Evolutionary conservation across 2,888 invertebrate genomes (phyloP), one percentile per base, ranked within the genome.

Genomic region (Ophion ellenae): DNA sequence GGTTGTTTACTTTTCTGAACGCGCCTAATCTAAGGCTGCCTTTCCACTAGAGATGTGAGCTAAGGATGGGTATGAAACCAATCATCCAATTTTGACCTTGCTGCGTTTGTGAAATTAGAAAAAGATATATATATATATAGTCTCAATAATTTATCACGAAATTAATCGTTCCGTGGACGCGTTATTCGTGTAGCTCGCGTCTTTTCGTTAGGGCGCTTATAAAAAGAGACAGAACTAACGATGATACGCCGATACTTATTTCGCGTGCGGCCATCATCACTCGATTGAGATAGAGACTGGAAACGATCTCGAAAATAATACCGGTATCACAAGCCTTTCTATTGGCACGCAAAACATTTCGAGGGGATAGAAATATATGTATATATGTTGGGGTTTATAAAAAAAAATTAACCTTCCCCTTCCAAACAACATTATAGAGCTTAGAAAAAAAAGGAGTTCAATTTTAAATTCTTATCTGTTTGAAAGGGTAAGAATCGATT

Each of bases 141-240:
- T 81, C 81, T 84, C 84, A 84, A 82, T 75, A 77, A 86, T 79
- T 87, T 87, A 87, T 87, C 86, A 87, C 86, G 84, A 87, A 82
- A 84, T 78, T 57, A 77, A 71, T 71, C 66, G 63, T 53, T 40
- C 61, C n/a, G 53, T n/a, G 64, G 47, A 78, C 75, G 40, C 80
- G 53, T 45, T 69, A 17, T 53, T 53, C 53, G 53, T 53, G 14
- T 17, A 3, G 11, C 53, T 9, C 9, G 40, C 40, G 40, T 40
- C 7, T 6, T 6, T 40, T 7, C 40, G 40, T 9, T 1, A 40
- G 32, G 2, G 10, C 28, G 67, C 40, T 17, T 10, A 20, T 66
- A 32, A 64, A 32, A 78, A 64, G 66, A 71, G 47, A 59, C 5
- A 36, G 0, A 24, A 77, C 66, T 24, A 45, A 32, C 24, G 36